Conservation (phyloP, 1,140 invertebrate genomes). For the Chironomus tepperi region DNA sequence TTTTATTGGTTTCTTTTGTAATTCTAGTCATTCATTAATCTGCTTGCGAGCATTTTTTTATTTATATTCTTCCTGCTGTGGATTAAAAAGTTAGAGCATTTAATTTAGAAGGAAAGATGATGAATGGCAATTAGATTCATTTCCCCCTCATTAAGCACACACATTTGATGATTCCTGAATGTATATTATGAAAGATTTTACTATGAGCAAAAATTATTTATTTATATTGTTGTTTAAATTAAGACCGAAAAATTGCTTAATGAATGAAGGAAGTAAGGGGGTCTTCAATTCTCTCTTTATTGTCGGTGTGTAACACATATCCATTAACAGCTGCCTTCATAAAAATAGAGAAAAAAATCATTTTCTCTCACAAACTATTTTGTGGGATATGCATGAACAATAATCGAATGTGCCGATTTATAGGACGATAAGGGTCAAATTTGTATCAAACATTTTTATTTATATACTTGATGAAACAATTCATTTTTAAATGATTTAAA, state of each 20-base stretch:
- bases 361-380: background rate
- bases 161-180: background rate
- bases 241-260: constrained; percentile 16
- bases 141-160: constrained; percentile 20
- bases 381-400: constrained; percentile 6
- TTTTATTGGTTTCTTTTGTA: background rate
- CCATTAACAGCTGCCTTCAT: background rate
- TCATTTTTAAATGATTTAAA: background rate
- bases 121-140: background rate
- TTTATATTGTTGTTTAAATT: constrained; percentile 10
- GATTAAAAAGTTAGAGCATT: too few relatives aligned
- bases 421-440: background rate
- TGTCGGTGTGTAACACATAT: background rate
- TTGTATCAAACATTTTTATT: background rate
- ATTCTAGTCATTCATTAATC: background rate
- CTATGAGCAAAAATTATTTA: background rate
- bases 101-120: background rate
- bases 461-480: background rate
- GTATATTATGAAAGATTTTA: background rate
- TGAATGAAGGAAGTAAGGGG: background rate
- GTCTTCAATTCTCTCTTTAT: too few relatives aligned
- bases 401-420: background rate
- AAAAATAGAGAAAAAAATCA: background rate
- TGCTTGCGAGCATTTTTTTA: background rate
- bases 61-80: background rate